Conservation (phyloP, 2,888 invertebrate genomes). For the Agrotis clavis region DNA sequence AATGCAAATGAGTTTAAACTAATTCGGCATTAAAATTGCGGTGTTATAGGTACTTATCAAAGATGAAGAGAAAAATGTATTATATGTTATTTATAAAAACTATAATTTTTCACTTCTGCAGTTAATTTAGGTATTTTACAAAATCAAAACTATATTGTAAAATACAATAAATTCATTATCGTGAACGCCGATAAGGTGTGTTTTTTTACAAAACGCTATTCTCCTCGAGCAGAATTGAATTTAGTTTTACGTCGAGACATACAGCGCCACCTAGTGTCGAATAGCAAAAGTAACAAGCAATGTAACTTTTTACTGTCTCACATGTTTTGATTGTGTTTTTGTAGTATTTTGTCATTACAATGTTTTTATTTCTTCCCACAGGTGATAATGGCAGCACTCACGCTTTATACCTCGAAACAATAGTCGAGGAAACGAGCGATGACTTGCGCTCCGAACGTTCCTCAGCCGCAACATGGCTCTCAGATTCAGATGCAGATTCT, state of each 20-base stretch:
- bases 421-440: constrained; percentile 97
- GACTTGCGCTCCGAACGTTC: constrained; percentile 95
- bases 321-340: neutral
- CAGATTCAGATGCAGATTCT: constrained; percentile 95
- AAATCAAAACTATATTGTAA: neutral
- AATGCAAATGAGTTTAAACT: neutral
- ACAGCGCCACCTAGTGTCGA: constrained; percentile 73
- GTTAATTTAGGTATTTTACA: neutral
- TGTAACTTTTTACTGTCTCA: neutral
- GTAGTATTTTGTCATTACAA: neutral
- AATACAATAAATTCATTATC: neutral
- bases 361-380: constrained; percentile 63
- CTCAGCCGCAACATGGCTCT: constrained; percentile 92
- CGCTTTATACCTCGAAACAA: constrained; percentile 95
- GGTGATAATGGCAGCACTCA: constrained; percentile 90
- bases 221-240: constrained; percentile 1
- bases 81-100: no score
- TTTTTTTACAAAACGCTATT: constrained; percentile 21
- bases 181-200: constrained; percentile 14
- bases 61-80: neutral
- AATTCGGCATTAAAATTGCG: neutral
- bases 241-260: neutral
- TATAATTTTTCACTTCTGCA: neutral
- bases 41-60: no score
- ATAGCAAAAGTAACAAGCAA: constrained; percentile 43